phyloP scores from a whole-genome alignment of 2,797 vertebrate species.

The Ctenopoma multispine region DNA sequence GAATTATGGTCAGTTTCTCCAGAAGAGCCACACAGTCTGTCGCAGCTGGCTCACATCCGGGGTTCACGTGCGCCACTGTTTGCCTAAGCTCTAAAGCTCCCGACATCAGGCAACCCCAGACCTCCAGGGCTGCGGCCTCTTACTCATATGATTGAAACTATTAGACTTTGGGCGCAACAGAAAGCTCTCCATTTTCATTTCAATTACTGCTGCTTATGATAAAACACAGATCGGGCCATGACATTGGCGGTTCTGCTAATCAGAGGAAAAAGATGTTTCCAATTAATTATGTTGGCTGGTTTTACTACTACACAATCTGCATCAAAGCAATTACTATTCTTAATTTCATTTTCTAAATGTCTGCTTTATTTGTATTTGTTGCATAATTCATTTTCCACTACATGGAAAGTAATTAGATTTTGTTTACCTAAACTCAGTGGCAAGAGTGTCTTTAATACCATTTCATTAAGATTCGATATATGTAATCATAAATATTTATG shows the following conservation, averaged over 20 bases:
- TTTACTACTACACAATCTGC: slow-evolving; percentile 42
- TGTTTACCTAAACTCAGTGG: slow-evolving; percentile 20
- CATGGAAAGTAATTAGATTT: slow-evolving; percentile 20
- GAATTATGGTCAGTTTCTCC: slow-evolving; percentile 64
- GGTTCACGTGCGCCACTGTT: slow-evolving; percentile 39
- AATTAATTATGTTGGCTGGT: slow-evolving; percentile 68
- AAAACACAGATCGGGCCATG: slow-evolving; percentile 71
- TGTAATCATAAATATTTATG: neutral
- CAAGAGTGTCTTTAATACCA: slow-evolving; percentile 3
- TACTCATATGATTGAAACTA: slow-evolving; percentile 55
- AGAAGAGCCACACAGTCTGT: slow-evolving; percentile 26
- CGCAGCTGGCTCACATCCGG: slow-evolving; percentile 41
- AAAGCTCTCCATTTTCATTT: slow-evolving; percentile 70
- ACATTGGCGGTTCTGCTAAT: slow-evolving; percentile 69
- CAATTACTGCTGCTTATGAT: slow-evolving; percentile 67
- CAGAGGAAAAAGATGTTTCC: slow-evolving; percentile 65
- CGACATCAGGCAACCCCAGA: slow-evolving; percentile 25
- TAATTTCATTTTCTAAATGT: slow-evolving; percentile 60
- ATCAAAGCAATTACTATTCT: slow-evolving; percentile 62
- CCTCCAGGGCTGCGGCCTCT: slow-evolving; percentile 35
- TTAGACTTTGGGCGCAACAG: slow-evolving; percentile 29
- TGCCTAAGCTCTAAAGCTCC: slow-evolving; percentile 37
- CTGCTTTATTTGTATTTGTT: slow-evolving; percentile 49
- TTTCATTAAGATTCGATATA: slow-evolving; percentile 13
- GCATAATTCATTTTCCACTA: slow-evolving; percentile 7